Evolutionary conservation across 2,797 vertebrate species (phyloP).

Genomic region (Schizopygopsis malacanthus): DNA sequence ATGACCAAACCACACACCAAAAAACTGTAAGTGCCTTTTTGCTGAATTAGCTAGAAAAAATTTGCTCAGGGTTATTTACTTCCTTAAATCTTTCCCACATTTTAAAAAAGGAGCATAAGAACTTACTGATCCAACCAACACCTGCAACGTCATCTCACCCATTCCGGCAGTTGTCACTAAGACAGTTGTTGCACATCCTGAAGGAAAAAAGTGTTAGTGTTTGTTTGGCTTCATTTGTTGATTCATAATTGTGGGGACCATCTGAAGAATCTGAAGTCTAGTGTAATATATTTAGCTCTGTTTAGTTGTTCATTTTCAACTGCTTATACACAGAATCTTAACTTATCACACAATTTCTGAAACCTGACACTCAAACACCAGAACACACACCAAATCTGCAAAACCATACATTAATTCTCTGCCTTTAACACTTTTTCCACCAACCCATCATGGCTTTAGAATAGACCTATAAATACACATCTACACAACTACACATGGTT

Average conservation of each 20-base stretch:
- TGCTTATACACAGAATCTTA: too few relatives aligned
- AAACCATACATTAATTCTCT: too few relatives aligned
- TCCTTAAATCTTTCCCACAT: background rate
- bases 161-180: constrained; percentile 90
- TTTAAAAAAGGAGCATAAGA: background rate
- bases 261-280: background rate
- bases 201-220: background rate
- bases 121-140: constrained; percentile 91
- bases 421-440: background rate
- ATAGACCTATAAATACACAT: background rate
- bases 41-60: constrained; percentile 54
- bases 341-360: too few relatives aligned
- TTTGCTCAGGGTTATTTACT: background rate
- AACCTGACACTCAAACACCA: too few relatives aligned
- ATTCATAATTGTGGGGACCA: background rate
- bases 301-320: too few relatives aligned
- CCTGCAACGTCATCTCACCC: constrained; percentile 93
- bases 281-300: background rate
- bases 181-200: constrained; percentile 91
- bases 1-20: constrained; percentile 91
- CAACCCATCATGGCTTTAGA: background rate
- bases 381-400: too few relatives aligned
- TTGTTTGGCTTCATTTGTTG: background rate
- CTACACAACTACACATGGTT: background rate
- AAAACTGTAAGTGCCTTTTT: constrained; percentile 91